Evolutionary conservation across 2,888 invertebrate species (phyloP).

Genomic region (Pomacea canaliculata): DNA sequence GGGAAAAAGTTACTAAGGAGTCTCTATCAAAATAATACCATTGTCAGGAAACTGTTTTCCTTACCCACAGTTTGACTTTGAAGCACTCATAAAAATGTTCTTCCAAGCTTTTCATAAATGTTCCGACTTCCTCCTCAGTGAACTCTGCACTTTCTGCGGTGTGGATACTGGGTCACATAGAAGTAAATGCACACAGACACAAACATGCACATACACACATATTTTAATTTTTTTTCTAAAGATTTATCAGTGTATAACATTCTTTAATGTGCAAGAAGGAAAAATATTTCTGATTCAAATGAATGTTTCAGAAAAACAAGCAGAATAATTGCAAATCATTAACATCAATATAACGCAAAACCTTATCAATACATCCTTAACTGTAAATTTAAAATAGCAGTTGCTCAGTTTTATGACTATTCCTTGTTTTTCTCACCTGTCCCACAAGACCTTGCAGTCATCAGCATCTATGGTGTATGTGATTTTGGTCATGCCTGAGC

Average conservation of each 20-base stretch:
- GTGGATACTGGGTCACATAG: constrained; percentile 40
- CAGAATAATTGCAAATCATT: neutral
- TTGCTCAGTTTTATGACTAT: too few relatives aligned
- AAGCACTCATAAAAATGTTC: constrained; percentile 52
- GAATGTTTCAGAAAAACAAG: neutral
- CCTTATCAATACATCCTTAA: too few relatives aligned
- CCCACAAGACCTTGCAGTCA: constrained; percentile 56
- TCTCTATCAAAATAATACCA: too few relatives aligned
- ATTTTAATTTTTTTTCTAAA: too few relatives aligned
- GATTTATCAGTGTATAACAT: neutral
- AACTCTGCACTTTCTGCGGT: constrained; percentile 41
- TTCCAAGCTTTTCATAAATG: constrained; percentile 49
- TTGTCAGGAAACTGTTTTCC: constrained; percentile 4
- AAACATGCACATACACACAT: neutral
- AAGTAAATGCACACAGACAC: neutral
- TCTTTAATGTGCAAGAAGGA: neutral
- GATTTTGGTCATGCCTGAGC: constrained; percentile 52
- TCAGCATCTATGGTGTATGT: constrained; percentile 50
- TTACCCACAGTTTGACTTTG: constrained; percentile 51
- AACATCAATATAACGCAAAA: too few relatives aligned
- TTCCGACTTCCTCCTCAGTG: constrained; percentile 46
- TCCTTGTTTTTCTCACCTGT: constrained; percentile 38
- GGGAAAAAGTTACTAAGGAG: too few relatives aligned
- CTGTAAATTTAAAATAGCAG: too few relatives aligned
- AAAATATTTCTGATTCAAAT: neutral